A percentile compares a stretch with the other conserved stretches of the same genome.
Evolutionary conservation across 53 echinoderm and acorn worm species (phyloP).

Genomic region (Glandiceps talaboti): DNA sequence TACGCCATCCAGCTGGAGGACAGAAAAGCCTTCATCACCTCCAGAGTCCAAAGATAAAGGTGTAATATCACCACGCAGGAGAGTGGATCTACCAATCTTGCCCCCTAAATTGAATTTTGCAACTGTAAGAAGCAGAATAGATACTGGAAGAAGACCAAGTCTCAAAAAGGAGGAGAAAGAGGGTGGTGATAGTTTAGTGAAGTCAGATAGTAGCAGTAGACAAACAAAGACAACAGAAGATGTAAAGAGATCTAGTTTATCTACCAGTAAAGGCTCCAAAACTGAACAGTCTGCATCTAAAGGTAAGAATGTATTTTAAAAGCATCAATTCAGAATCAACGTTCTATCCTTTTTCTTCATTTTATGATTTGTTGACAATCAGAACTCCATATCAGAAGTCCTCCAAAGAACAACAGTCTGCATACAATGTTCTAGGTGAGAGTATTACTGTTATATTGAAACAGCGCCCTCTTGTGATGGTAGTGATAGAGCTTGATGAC

Average conservation of each 20-base stretch:
- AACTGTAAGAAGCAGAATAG: constrained; percentile 65
- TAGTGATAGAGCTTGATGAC: no score
- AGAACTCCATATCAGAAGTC: no score
- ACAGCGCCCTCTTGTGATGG: no score
- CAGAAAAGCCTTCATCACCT: constrained; percentile 19
- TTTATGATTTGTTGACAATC: no score
- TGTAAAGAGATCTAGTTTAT: background rate
- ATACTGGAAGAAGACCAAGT: constrained; percentile 36
- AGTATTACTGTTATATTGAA: no score
- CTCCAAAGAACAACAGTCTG: no score
- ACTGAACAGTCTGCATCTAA: background rate
- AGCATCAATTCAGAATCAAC: no score
- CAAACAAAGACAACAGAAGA: background rate
- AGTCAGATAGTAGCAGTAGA: background rate
- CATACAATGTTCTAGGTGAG: no score
- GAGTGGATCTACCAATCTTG: background rate
- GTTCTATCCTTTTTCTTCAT: no score
- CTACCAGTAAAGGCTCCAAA: background rate
- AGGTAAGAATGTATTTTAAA: no score
- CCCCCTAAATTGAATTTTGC: background rate
- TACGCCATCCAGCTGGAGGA: constrained; percentile 43
- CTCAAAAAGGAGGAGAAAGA: background rate
- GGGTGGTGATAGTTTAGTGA: background rate
- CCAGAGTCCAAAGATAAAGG: constrained; percentile 26
- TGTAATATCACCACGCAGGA: constrained; percentile 34